Evolutionary conservation across 30 jellyfish, hydroid and myxozoan genomes (phyloP), one percentile per base, ranked within the genome.

Genomic region (Pseudorhiza aurosa): DNA sequence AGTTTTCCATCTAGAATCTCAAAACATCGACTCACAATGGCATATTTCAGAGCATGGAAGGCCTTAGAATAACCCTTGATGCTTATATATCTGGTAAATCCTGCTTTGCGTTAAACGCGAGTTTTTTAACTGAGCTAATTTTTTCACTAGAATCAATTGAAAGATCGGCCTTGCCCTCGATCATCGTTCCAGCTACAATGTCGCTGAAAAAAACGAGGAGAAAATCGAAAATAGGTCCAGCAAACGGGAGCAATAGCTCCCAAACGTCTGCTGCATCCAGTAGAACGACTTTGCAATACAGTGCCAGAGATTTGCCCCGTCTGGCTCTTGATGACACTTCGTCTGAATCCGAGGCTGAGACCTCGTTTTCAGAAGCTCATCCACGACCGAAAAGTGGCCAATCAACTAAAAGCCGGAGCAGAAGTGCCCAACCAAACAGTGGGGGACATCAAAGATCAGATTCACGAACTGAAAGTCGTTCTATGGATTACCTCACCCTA

Each of bases 301-400:
- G 70, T 25, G 71, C 71, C 22, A 46, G 89, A 44, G 89, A 77
- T 15, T 46, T 62, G 35, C 89, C 89, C 42, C 89, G 89, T 47
- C 89, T 77, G 6, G 89, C 89, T 12, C 82, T 77, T 14, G 89
- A 77, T 30, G 89, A 77, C 12, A 21, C 89, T 0, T 44, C 89
- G 14, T 77, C 89, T 1, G 89, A 65, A 21, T 60, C 81, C 12
- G 89, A 77, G 36, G 82, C 75, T 11, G 89, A 77, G 56, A 77
- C 89, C 28, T 77, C 89, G 67, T 77, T 77, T 57, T 21, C 82
- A 37, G 72, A 43, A 10, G 31, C 75, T 12, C 21, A 28, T 9
- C 68, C 68, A 26, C 32, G 87, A 32, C 82, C 82, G 15, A 51
- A 58, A n/a, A 58, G 87, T 12, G 43, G 76, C 15, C 21, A 3